Evolutionary conservation across 2,888 invertebrate species (phyloP).

Genomic region (Julus scanicus): DNA sequence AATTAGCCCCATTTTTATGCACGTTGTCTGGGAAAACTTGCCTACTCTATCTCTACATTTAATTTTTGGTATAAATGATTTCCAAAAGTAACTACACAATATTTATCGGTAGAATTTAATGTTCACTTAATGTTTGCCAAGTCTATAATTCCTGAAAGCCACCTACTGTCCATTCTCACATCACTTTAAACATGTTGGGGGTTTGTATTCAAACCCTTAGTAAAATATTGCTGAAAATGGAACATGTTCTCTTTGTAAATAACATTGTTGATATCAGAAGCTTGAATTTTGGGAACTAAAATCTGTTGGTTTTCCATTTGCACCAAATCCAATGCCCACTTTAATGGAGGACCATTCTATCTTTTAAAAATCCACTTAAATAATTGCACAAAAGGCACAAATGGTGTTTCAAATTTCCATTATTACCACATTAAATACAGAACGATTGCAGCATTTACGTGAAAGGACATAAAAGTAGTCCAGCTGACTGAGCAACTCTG

Average conservation of each 20-base stretch:
- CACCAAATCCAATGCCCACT: neutral
- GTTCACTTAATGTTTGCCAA: neutral
- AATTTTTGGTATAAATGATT: too few species aligned
- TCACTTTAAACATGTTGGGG: neutral
- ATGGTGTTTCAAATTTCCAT: conserved; percentile 47
- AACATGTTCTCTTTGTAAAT: neutral
- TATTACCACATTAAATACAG: conserved; percentile 43
- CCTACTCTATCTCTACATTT: too few species aligned
- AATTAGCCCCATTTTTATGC: neutral
- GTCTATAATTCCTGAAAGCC: too few species aligned
- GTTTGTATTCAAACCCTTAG: neutral
- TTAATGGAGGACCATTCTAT: neutral
- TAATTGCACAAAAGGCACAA: conserved; percentile 45
- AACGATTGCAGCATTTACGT: conserved; percentile 41
- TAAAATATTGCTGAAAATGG: neutral
- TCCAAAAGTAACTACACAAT: too few species aligned
- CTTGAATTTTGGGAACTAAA: conserved; percentile 43
- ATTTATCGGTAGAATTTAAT: neutral
- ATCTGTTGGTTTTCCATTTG: conserved; percentile 17
- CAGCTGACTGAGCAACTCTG: neutral
- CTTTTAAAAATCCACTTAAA: conserved; percentile 41
- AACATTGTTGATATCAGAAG: neutral
- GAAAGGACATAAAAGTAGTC: conserved; percentile 40
- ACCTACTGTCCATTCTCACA: neutral
- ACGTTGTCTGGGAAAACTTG: too few species aligned